phyloP scores from a whole-genome alignment of 2,888 invertebrate genomes.

The Nemurella pictetii region DNA sequence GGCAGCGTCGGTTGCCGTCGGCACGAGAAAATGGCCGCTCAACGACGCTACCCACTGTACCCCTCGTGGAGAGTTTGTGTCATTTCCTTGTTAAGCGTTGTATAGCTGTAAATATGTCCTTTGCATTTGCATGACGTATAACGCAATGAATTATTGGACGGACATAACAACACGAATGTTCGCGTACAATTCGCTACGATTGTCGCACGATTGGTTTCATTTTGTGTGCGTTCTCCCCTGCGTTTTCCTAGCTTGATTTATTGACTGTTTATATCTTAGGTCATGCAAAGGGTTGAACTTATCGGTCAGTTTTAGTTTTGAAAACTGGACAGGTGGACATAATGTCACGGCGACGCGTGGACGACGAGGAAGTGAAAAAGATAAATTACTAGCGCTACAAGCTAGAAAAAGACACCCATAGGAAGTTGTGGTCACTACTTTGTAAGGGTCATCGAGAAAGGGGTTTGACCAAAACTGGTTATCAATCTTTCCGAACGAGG shows the following conservation, averaged over 20 bases:
- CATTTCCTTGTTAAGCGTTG: background rate
- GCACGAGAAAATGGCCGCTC: slow-evolving; percentile 27
- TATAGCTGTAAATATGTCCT: background rate
- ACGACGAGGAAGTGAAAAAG: slow-evolving; percentile 2
- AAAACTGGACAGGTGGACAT: slow-evolving; percentile 13
- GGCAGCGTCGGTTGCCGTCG: too few relatives aligned
- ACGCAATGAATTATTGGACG: background rate
- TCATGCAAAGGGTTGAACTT: slow-evolving; percentile 3
- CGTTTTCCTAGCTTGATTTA: slow-evolving; percentile 31
- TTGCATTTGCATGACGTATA: background rate
- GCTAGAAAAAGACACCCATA: slow-evolving; percentile 13
- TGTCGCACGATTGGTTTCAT: background rate
- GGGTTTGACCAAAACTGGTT: slow-evolving; percentile 25
- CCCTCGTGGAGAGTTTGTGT: background rate
- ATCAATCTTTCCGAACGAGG: background rate
- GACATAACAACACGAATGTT: background rate
- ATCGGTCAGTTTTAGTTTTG: slow-evolving; percentile 10
- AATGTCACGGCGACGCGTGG: background rate
- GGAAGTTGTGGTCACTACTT: slow-evolving; percentile 30
- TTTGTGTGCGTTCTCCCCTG: background rate
- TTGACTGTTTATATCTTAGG: slow-evolving; percentile 37
- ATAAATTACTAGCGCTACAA: background rate
- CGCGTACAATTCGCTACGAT: background rate
- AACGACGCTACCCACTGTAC: background rate
- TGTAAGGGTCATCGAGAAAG: slow-evolving; percentile 18